Base-by-base conservation (phyloP, 2,888 invertebrate species). In the Lycophotia porphyrea region DNA sequence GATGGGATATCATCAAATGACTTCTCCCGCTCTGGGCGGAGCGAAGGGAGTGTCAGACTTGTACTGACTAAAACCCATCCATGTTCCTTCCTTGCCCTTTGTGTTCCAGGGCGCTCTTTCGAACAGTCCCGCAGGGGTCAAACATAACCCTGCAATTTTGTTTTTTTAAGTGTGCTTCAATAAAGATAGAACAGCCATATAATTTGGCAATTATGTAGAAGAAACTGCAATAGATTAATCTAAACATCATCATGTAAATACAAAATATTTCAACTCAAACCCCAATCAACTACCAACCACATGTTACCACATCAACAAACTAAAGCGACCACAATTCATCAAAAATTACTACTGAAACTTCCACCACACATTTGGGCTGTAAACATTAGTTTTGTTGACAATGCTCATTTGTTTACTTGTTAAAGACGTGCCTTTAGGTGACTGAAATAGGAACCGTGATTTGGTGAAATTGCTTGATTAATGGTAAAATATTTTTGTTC, bases 331-430 rank as follows among this genome's bases (percentile, higher is more conserved):
- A 72, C 72, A 65, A 88, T 88, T 55, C 71, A 87, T 88, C 88
- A 88, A 88, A 88, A 88, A 88, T 88, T 88, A 88, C 80, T 65
- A 31, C 68, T 69, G 71, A 68, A 61, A 63, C 70, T 58, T 44
- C 73, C 0, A 82, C 88, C 86, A 84, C 82, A 87, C 89, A 89
- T 91, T 91, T 90, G 87, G 82, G 84, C 27, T 88, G 89, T 84
- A 84, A 88, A 89, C 93, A 93, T 93, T 90, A 86, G 88, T 94
- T 90, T 85, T 31, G 88, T 87, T 92, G 94, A 94, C 94, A 94
- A 89, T 81, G 49, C 68, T 85, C 93, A 93, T 93, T 94, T 90
- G 90, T 92, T 91, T 90, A 88, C 87, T 88, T 67, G 89, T 90
- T 88, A 85, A 60, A 85, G 85, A 82, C 78, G 87, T 84, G 75